A percentile compares a stretch with the other conserved stretches of the same genome.
Conservation (phyloP, 2,113 vertebrate genomes). For the Chloropsis hardwickii region DNA sequence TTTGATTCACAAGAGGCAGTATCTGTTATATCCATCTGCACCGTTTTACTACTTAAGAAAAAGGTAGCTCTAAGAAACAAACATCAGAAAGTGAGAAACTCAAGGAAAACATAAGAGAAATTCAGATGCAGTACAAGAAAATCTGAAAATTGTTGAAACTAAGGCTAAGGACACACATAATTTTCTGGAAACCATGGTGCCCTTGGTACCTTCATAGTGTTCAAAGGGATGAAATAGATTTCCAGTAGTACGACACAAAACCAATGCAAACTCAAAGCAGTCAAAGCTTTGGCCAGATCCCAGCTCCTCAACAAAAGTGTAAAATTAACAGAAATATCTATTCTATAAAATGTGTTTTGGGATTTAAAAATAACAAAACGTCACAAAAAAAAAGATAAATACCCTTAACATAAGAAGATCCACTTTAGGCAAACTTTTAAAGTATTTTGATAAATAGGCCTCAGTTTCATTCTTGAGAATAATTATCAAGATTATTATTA, state of each 20-base stretch:
- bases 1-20: slow-evolving; percentile 40
- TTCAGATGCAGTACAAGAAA: neutral
- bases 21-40: slow-evolving; percentile 43
- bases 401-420: neutral
- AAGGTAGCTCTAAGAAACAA: slow-evolving; percentile 46
- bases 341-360: neutral
- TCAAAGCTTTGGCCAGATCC: neutral
- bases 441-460: neutral
- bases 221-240: neutral
- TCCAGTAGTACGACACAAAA: neutral
- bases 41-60: slow-evolving; percentile 16
- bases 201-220: neutral
- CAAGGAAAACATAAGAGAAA: neutral
- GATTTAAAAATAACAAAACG: neutral
- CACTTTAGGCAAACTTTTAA: neutral
- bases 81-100: slow-evolving; percentile 52
- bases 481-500: neutral
- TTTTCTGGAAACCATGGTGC: neutral
- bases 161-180: neutral
- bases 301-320: neutral
- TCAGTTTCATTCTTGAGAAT: neutral
- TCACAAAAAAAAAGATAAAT: neutral
- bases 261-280: neutral
- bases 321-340: neutral
- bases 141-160: neutral